Evolutionary conservation across 92 coral and sea anemone genomes (phyloP), one percentile per base, ranked within the genome.

Genomic region (Palythoa grandis): DNA sequence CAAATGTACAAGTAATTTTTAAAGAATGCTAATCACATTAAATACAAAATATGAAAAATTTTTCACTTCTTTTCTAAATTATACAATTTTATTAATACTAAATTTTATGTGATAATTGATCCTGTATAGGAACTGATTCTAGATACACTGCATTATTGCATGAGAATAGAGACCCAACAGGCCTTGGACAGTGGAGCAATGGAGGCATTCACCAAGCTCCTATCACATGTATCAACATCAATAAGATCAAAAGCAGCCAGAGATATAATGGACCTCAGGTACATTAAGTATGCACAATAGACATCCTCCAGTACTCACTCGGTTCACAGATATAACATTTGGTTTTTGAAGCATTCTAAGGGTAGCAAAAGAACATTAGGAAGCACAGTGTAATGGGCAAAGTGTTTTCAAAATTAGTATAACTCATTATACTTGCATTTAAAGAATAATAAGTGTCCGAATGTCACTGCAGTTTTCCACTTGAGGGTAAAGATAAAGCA

Each of bases 241-340:
- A 95, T 92, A 38, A 82, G 95, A 79, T 88, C 88, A 69, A 97
- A 95, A 86, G 99, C 99, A 68, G 98, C 99, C 11, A 90, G 99
- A 69, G 99, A 97, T 82, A 83, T 97, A 57, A 97, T 97, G 99
- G 98, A 97, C 77, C 88, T 97, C 52, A 96, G 99, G 99, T 96
- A 89, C 50, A 43, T 43, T 43, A 43, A 43, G 7, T 4, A 14
- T 13, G 19, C 57, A 53, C 5, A 14, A n/a, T 37, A 7, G 47
- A 52, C 61, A 48, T 22, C 19, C 83, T 57, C 7, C 38, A 56
- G n/a, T 79, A 54, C 56, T 13, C 43, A 29, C 37, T 39, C 35
- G 35, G 35, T 29, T 29, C 35, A 29, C 35, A 29, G 35, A 29
- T 1, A 29, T 29, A 29, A 29, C 35, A 29, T 29, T 29, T 29